Evolutionary conservation across 1,140 invertebrate species (phyloP), one percentile per base, ranked within the genome.

Genomic region (Psilanteris sp.): DNA sequence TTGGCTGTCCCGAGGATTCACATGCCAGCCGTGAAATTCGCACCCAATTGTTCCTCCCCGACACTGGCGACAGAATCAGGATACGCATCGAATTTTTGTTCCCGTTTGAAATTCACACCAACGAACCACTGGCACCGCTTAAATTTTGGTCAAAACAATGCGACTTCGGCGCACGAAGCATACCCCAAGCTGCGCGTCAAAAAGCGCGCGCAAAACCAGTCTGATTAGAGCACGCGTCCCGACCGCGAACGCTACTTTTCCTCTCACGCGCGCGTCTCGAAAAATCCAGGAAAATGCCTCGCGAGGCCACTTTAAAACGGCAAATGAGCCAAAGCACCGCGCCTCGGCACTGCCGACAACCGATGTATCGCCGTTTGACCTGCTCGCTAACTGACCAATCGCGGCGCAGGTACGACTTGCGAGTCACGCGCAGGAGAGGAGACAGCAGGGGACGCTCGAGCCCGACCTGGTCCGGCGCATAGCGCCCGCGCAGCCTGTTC

Each of bases 321-420:
- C 50, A 22, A 57, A 43, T 48, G 39, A 79, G 75, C 75, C 43
- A 32, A 48, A 46, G 9, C 13, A 62, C 32, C 34, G 77, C 79
- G 79, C 78, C 67, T 77, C 71, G n/a, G n/a, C n/a, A n/a, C n/a
- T n/a, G n/a, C n/a, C n/a, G n/a, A n/a, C 74, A 80, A 80, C 77
- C 80, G 81, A 83, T 77, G 73, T 68, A 59, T 44, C 78, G 78
- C 77, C 80, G 83, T 81, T 87, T 86, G 86, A 87, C 86, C 85
- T 85, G 85, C 80, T 83, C 81, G 72, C 67, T 46, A 82, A 81
- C 78, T 80, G 81, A 78, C 86, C 86, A 87, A 87, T 87, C 59
- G 79, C 34, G 7, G 27, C 32, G 78, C 80, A 79, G 79, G 79
- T 83, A 73, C 16, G 22, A 14, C 14, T 44, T 18, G 22, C 46